Base-by-base conservation (phyloP, 1,140 invertebrate genomes). In the Arctopsyche grandis region DNA sequence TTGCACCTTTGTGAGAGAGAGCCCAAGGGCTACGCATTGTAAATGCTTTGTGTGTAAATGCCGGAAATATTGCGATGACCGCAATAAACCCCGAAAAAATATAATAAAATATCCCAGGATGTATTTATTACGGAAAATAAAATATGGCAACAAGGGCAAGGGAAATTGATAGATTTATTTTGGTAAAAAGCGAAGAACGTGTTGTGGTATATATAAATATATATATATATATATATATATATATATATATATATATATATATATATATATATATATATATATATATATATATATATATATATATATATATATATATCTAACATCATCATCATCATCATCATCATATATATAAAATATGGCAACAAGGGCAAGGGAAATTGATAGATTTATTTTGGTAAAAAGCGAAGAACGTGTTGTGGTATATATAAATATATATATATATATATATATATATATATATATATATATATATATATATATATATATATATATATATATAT, bases 341-440 rank as follows among this genome's bases (percentile, higher is more conserved):
- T n/a, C n/a, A n/a, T n/a, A n/a, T n/a, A n/a, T n/a, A 60, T 21
- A 60, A 60, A 60, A 60, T 60, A 60, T 60, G 1, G 48, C 12
- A 19, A 14, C 12, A 52, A 52, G 3, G 12, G 48, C 3, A 10
- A 14, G 48, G 48, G 48, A 3, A 19, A 14, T 52, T 12, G 12
- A 19, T 52, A 19, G 12, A 52, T 52, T 52, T 52, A 52, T 52
- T 16, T 3, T 10, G 4, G 48, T 10, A 19, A 19, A 52, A 52
- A n/a, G 44, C 12, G 29, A 4, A 7, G 29, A 38, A 1, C 1
- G 29, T 38, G 29, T 38, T 38, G 29, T n/a, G n/a, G n/a, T n/a
- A n/a, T n/a, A n/a, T 38, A 38, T 38, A 38, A 38, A 38, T n/a
- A 38, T 7, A 38, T 38, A 38, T 38, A 4, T 38, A 38, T 38